Evolutionary conservation across 2,888 invertebrate species (phyloP).

Genomic region (Scaptomyza parva): DNA sequence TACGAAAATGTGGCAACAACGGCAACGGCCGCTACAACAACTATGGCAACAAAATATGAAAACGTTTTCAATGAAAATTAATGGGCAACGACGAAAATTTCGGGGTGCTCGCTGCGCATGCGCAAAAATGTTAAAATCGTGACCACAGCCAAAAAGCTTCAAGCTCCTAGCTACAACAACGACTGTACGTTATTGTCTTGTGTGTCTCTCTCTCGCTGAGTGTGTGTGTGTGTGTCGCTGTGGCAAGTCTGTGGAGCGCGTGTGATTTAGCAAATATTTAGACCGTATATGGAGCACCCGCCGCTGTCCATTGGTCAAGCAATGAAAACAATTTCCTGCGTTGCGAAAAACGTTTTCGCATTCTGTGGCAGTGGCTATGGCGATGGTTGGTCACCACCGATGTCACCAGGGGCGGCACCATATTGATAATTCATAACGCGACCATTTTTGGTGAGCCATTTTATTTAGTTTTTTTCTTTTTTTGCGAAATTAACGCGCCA

Average conservation of each 20-base stretch:
- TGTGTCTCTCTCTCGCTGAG: conserved; percentile 28
- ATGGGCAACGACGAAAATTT: conserved; percentile 79
- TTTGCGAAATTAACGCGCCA: conserved; percentile 78
- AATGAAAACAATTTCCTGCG: conserved; percentile 73
- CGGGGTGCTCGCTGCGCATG: conserved; percentile 81
- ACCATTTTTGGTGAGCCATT: conserved; percentile 68
- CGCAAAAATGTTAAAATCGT: conserved; percentile 84
- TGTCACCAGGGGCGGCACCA: conserved; percentile 66
- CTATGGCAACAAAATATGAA: conserved; percentile 77
- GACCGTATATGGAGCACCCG: conserved; percentile 77
- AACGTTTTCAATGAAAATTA: conserved; percentile 82
- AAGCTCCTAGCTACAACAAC: conserved; percentile 42
- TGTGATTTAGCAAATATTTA: conserved; percentile 81
- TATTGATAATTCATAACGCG: conserved; percentile 78
- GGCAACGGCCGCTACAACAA: conserved; percentile 50
- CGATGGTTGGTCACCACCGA: conserved; percentile 35
- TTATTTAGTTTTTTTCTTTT: too few species aligned
- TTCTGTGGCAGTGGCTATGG: conserved; percentile 19
- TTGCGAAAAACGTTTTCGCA: conserved; percentile 58
- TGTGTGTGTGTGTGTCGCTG: background rate
- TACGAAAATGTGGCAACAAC: conserved; percentile 70
- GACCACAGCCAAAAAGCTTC: conserved; percentile 67
- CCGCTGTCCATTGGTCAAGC: conserved; percentile 53
- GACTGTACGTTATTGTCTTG: conserved; percentile 64
- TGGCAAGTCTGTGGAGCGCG: conserved; percentile 63